Percentiles rank a stretch among this genome's conserved stretches.
Evolutionary conservation across 92 coral and sea anemone species (phyloP).

Genomic region (Virgularia gustaviana): DNA sequence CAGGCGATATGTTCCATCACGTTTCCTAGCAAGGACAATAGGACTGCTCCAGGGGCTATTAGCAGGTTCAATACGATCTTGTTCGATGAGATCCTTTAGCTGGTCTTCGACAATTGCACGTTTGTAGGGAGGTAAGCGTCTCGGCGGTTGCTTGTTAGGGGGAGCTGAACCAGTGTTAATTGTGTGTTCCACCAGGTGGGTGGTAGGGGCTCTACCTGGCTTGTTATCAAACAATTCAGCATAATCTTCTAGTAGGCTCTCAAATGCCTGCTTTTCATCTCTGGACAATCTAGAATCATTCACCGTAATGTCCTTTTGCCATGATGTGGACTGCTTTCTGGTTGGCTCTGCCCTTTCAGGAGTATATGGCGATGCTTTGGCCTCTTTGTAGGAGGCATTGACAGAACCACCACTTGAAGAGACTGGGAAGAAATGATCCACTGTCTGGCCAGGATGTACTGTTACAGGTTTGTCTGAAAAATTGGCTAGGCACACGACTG

Average conservation of each 20-base stretch:
- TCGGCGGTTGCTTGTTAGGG: constrained; percentile 48
- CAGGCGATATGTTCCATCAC: constrained; percentile 21
- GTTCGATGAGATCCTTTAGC: constrained; percentile 25
- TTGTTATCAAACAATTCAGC: constrained; percentile 34
- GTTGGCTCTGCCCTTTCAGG: no score
- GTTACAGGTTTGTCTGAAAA: constrained; percentile 12
- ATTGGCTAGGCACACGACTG: constrained; percentile 26
- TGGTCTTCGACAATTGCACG: constrained; percentile 25
- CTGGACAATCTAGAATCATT: constrained; percentile 30
- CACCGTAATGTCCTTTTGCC: constrained; percentile 14
- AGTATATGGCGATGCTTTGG: background rate
- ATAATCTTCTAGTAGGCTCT: constrained; percentile 43
- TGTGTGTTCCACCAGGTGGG: constrained; percentile 46
- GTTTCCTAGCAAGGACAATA: constrained; percentile 13
- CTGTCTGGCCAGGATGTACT: constrained; percentile 16
- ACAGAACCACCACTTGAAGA: constrained; percentile 38
- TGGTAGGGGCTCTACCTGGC: constrained; percentile 29
- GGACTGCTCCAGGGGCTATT: constrained; percentile 55
- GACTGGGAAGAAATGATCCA: constrained; percentile 5
- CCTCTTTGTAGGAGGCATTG: constrained; percentile 13
- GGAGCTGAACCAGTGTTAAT: constrained; percentile 46
- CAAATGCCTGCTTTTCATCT: constrained; percentile 32
- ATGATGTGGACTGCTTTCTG: background rate
- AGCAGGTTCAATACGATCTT: constrained; percentile 30
- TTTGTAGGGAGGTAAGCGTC: constrained; percentile 36